Base-by-base conservation (phyloP, 2,797 vertebrate species). In the Lophius americanus region DNA sequence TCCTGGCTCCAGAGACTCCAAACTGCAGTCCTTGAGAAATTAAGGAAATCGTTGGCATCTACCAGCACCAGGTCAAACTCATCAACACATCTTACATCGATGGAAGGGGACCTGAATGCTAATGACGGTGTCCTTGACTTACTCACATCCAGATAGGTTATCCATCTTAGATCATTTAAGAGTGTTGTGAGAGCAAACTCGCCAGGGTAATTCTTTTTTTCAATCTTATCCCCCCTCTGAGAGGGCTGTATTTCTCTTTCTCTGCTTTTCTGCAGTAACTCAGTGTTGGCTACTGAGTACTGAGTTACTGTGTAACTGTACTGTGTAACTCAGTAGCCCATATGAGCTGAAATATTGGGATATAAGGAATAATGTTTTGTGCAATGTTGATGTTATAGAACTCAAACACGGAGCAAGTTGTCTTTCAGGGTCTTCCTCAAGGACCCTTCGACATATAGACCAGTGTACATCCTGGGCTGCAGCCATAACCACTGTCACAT, bases 41-140 rank as follows among this genome's bases (percentile, higher is more conserved):
- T 66, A 79, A 79, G 60, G 73, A 84, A 90, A 83, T 86, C 72
- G 63, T 64, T 84, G 83, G 75, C 77, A 85, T 86, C 78, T 75
- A 73, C 54, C 70, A 79, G 76, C 80, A 85, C 68, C 39, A 7
- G 89, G 90, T 92, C 88, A 92, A 89, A 88, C 86, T 92, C 90
- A 89, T 90, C 88, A 89, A 77, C 82, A 77, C 50, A 7, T 78
- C 47, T 70, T 43, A 73, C 70, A 75, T 68, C 85, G 85, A 90
- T 88, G 73, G 87, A 64, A 72, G 55, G 43, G 69, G 78, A 75
- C 76, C 60, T 60, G 85, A 83, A 88, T 91, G 73, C 83, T 88
- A 87, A 91, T 89, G 70, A 82, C 54, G 51, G 64, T 84, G 84
- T 87, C 87, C 87, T 89, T 89, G 89, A 88, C 76, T 84, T 58